Conservation (phyloP, 2,113 vertebrate genomes). For the Microtus ochrogaster region DNA sequence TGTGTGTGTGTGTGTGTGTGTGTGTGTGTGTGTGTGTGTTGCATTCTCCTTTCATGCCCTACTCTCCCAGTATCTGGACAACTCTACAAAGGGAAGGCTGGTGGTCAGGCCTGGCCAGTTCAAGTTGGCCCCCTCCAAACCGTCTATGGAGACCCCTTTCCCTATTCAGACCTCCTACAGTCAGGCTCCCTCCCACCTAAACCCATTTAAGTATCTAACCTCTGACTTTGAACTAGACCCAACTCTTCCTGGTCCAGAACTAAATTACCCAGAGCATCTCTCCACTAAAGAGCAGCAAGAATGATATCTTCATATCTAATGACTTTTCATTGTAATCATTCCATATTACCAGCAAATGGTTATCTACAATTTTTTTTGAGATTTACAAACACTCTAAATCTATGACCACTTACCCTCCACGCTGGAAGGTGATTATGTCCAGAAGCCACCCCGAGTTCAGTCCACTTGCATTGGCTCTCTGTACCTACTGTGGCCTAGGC, state of each 20-base stretch:
- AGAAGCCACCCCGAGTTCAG: not conserved
- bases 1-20: no score
- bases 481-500: not conserved
- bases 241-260: not conserved
- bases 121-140: not conserved
- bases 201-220: not conserved
- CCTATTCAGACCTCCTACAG: not conserved
- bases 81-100: not conserved
- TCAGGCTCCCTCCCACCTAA: not conserved
- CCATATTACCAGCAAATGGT: not conserved
- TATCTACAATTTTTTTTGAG: not conserved
- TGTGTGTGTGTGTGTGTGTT: no score
- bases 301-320: not conserved
- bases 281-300: not conserved
- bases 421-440: not conserved
- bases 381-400: not conserved
- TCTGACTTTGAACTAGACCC: not conserved
- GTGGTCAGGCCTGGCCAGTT: not conserved
- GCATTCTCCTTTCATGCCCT: no score
- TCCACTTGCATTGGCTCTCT: not conserved
- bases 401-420: not conserved
- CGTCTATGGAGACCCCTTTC: not conserved
- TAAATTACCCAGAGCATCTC: not conserved
- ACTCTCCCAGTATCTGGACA: not conserved
- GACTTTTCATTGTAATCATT: not conserved